These are phyloP conservation scores for Notoglanidium macrostoma DNA, from an alignment of 2,797 vertebrate genomes.

Conservation along the genomic window DNA sequence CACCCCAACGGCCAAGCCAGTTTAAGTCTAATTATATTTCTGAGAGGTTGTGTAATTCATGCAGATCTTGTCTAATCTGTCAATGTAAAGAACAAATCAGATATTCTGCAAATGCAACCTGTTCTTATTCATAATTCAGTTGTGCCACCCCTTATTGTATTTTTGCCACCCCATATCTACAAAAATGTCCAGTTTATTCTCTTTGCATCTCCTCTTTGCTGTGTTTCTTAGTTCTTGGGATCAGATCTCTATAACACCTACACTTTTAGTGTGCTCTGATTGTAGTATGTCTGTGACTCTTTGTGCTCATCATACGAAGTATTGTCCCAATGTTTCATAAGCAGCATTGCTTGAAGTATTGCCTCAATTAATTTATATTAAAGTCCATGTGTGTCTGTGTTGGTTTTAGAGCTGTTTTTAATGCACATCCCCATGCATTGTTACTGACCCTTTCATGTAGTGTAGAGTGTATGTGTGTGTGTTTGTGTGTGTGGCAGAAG, in stretches of 20 bases:
- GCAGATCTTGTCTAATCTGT: neutral
- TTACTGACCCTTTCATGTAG: conserved; percentile 10
- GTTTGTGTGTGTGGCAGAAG: neutral
- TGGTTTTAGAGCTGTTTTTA: conserved; percentile 19
- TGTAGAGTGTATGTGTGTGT: neutral
- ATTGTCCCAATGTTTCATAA: neutral
- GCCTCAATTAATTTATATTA: conserved; percentile 9
- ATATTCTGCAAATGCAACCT: neutral
- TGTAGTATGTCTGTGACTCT: neutral
- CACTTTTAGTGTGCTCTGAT: neutral
- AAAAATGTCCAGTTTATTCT: neutral
- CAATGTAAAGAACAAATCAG: neutral
- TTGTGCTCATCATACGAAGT: conserved; percentile 7
- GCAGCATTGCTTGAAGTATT: neutral
- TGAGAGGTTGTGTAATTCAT: neutral
- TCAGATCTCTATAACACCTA: neutral
- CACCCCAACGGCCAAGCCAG: neutral
- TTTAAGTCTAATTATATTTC: neutral
- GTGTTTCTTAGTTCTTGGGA: neutral
- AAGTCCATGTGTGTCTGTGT: neutral
- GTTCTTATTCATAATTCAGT: neutral
- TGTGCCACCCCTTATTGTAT: neutral
- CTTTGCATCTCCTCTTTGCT: neutral
- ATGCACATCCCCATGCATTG: conserved; percentile 18
- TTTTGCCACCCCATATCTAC: neutral